phyloP scores from a whole-genome alignment of 2,113 vertebrate species.

The Platysternon megacephalum region DNA sequence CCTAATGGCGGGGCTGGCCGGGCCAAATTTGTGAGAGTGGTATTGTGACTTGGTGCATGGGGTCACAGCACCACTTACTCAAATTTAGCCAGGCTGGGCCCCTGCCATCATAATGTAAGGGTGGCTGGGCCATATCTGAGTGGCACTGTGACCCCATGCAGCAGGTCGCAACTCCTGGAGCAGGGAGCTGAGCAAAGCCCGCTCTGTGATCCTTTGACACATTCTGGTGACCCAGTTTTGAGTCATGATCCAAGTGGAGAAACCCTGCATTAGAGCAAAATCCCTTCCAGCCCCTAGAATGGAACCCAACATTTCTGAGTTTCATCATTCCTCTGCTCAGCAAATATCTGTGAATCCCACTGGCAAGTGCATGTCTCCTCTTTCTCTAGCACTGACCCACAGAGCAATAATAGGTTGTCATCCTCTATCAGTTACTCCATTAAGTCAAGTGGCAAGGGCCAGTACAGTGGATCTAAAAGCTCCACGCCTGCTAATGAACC shows the following conservation, averaged over 20 bases:
- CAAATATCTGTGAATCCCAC: background rate
- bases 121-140: too few species aligned
- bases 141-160: too few species aligned
- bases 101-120: too few species aligned
- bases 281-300: background rate
- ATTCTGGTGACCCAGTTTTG: background rate
- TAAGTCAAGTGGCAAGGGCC: background rate
- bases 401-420: background rate
- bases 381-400: background rate
- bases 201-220: background rate
- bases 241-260: background rate
- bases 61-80: too few species aligned
- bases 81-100: too few species aligned
- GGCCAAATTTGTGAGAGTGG: too few species aligned
- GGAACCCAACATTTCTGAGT: background rate
- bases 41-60: too few species aligned
- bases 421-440: background rate
- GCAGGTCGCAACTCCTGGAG: background rate
- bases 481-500: background rate
- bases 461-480: background rate
- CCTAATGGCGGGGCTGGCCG: too few species aligned
- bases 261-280: background rate
- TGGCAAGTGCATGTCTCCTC: background rate
- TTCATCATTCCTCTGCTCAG: background rate
- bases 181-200: background rate